These are phyloP conservation scores for Orthosia incerta DNA, from an alignment of 2,888 invertebrate genomes.

Conservation along the genomic window DNA sequence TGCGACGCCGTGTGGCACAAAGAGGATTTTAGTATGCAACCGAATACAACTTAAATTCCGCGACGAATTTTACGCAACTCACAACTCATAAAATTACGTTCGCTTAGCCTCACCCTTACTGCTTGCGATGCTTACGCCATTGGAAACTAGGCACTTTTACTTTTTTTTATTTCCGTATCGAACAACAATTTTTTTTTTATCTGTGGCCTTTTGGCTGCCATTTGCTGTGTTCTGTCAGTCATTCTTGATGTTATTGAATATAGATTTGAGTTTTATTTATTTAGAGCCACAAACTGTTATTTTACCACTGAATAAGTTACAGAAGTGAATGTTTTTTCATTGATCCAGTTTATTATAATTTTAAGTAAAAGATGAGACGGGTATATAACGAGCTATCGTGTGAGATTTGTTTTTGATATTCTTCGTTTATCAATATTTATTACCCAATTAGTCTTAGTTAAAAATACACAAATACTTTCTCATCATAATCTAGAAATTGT, in stretches of 20 bases:
- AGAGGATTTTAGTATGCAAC: too few relatives aligned
- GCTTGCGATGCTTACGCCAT: too few relatives aligned
- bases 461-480: constrained; percentile 46
- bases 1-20: too few relatives aligned
- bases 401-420: constrained; percentile 75
- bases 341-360: constrained; percentile 62
- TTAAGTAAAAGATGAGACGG: constrained; percentile 72
- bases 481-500: constrained; percentile 2
- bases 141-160: not conserved
- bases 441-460: constrained; percentile 46
- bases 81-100: too few relatives aligned
- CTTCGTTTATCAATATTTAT: constrained; percentile 59
- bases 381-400: constrained; percentile 76
- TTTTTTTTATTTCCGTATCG: not conserved
- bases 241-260: constrained; percentile 88
- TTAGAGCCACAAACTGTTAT: constrained; percentile 55
- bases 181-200: constrained; percentile 34
- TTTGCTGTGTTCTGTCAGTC: constrained; percentile 88
- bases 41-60: too few relatives aligned
- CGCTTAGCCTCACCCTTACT: too few relatives aligned
- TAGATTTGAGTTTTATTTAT: constrained; percentile 72
- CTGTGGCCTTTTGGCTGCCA: constrained; percentile 78
- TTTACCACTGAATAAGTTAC: constrained; percentile 65
- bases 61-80: too few relatives aligned
- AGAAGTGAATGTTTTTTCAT: constrained; percentile 66